These are phyloP conservation scores for Sepioteuthis lessoniana DNA, from an alignment of 2,888 invertebrate species.

Conservation along the genomic window DNA sequence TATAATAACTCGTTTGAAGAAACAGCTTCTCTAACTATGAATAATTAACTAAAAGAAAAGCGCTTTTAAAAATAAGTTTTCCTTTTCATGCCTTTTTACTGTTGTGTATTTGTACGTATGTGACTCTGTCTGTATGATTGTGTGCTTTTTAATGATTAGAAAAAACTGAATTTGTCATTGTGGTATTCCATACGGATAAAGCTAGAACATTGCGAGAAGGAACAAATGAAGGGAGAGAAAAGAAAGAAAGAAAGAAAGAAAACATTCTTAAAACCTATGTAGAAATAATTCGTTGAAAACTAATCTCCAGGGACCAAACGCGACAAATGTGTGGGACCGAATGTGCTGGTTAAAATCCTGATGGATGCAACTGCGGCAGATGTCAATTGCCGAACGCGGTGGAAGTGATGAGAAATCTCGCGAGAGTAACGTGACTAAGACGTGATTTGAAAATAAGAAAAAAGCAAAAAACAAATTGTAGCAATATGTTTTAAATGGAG, in stretches of 20 bases:
- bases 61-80: too few relatives aligned
- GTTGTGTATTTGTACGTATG: too few relatives aligned
- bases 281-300: neutral
- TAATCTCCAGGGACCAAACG: neutral
- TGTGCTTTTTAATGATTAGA: neutral
- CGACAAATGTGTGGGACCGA: neutral
- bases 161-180: neutral
- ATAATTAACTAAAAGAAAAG: too few relatives aligned
- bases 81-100: too few relatives aligned
- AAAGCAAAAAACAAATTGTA: neutral
- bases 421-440: neutral
- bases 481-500: neutral
- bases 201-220: neutral
- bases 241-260: neutral
- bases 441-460: neutral
- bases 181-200: neutral
- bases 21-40: too few relatives aligned
- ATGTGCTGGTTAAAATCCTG: neutral
- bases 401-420: neutral
- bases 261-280: neutral
- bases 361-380: slow-evolving; percentile 33
- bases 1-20: too few relatives aligned
- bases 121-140: too few relatives aligned
- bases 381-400: neutral
- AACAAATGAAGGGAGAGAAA: too few relatives aligned